Conservation (phyloP, 1,140 invertebrate species). For the Antheraea mylitta region DNA sequence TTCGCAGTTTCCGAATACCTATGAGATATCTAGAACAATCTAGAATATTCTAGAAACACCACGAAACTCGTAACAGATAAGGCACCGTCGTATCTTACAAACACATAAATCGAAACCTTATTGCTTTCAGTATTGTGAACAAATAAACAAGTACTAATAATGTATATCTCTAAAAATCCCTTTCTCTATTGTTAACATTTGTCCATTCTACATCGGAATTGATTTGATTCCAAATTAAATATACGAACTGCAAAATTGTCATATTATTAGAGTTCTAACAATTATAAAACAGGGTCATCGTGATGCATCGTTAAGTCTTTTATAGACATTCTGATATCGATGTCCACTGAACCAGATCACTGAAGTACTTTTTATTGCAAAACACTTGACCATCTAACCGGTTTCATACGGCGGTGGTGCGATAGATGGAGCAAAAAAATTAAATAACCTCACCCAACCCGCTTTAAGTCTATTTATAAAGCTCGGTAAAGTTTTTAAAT, state of each 20-base stretch:
- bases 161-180: too few relatives aligned
- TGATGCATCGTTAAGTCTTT: background rate
- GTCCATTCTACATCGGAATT: background rate
- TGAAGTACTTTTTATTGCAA: background rate
- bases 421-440: background rate
- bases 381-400: background rate
- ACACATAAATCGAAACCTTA: too few relatives aligned
- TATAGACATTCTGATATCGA: background rate
- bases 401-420: background rate
- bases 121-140: too few relatives aligned
- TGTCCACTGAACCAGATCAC: background rate
- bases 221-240: background rate
- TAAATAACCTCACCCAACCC: constrained; percentile 3
- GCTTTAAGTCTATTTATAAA: background rate
- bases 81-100: too few relatives aligned
- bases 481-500: background rate
- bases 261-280: too few relatives aligned
- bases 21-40: too few relatives aligned
- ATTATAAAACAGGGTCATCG: background rate
- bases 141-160: too few relatives aligned
- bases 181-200: background rate
- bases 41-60: too few relatives aligned
- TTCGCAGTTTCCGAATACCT: too few relatives aligned
- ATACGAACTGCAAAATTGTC: too few relatives aligned
- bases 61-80: too few relatives aligned